A percentile compares a stretch with the other conserved stretches of the same genome.
phyloP scores from a whole-genome alignment of 1,140 invertebrate genomes.

The Papilio machaon region DNA sequence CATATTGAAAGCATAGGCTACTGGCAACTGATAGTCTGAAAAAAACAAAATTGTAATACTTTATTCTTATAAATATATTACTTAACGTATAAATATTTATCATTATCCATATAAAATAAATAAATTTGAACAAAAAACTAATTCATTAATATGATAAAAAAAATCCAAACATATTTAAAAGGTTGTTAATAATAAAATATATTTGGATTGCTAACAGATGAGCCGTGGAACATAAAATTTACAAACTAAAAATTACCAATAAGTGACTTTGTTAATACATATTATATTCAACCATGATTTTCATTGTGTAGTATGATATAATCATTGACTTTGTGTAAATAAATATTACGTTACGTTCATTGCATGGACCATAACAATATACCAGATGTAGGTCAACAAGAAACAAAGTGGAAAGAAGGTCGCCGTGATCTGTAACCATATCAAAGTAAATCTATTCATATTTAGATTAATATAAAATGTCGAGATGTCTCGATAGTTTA shows the following conservation, averaged over 20 bases:
- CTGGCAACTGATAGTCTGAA: too few species aligned
- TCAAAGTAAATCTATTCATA: neutral
- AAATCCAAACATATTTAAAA: neutral
- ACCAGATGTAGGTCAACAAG: neutral
- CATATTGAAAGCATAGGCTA: too few species aligned
- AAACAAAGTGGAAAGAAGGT: slow-evolving; percentile 20
- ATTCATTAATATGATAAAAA: neutral
- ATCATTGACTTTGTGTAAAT: neutral
- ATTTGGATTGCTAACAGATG: neutral
- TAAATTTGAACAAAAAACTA: too few species aligned
- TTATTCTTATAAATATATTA: too few species aligned
- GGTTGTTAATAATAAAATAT: too few species aligned
- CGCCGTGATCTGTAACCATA: neutral
- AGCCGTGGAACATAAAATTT: neutral
- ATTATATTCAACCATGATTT: neutral
- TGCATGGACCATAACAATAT: slow-evolving; percentile 8
- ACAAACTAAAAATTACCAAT: neutral
- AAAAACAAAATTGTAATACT: too few species aligned
- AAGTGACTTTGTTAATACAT: neutral
- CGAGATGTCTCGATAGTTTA: neutral
- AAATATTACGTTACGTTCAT: slow-evolving; percentile 11
- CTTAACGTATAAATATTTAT: too few species aligned
- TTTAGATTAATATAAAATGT: neutral
- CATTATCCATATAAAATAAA: too few species aligned
- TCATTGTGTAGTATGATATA: slow-evolving; percentile 5